Conservation (phyloP, 2,797 vertebrate species). For the Malacoctenus gilli region DNA sequence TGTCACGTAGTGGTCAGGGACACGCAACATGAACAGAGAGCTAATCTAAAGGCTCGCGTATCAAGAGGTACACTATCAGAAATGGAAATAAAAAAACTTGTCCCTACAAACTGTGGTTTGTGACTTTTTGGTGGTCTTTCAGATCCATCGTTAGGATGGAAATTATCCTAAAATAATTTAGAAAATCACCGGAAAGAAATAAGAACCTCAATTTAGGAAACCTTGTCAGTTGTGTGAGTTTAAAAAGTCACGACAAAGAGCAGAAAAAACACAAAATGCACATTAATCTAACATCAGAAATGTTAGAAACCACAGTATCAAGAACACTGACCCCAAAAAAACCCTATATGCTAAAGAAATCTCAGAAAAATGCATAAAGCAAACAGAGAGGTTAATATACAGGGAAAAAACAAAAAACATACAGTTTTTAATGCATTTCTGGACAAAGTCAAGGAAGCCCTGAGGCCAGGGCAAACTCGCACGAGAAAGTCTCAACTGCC, state of each 20-base stretch:
- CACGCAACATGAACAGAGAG: constrained; percentile 20
- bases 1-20: constrained; percentile 24
- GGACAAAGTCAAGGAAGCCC: constrained; percentile 23
- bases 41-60: constrained; percentile 19
- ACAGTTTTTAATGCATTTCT: background rate
- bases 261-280: too few relatives aligned
- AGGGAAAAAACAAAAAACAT: background rate
- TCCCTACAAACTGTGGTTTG: background rate
- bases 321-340: too few relatives aligned
- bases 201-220: too few relatives aligned
- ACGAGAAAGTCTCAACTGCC: constrained; percentile 49
- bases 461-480: constrained; percentile 11
- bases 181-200: too few relatives aligned
- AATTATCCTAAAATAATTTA: background rate
- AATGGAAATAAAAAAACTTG: constrained; percentile 12
- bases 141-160: background rate
- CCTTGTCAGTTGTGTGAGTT: too few relatives aligned
- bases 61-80: constrained; percentile 18
- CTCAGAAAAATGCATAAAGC: too few relatives aligned
- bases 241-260: too few relatives aligned
- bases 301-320: too few relatives aligned
- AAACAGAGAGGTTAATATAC: too few relatives aligned
- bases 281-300: too few relatives aligned
- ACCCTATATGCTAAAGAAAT: too few relatives aligned
- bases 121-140: background rate